Evolutionary conservation across 1,140 invertebrate species (phyloP), one percentile per base, ranked within the genome.

Genomic region (Pseudomyrmex dendroicus): DNA sequence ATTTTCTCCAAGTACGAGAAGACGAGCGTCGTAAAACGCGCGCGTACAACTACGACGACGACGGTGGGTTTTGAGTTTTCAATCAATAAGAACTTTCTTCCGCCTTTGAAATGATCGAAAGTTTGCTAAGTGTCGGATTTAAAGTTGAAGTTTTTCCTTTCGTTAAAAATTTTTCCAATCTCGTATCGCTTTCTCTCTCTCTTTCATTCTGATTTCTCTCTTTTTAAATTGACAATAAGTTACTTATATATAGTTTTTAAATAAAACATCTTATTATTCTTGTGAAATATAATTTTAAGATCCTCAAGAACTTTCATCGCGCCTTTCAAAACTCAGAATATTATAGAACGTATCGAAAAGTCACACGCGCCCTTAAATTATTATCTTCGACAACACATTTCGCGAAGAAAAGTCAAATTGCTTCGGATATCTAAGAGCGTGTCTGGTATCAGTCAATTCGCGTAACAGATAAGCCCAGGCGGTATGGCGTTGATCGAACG

Each of bases 401-500:
- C 9, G 9, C 50, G 2, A 52, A 52, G 50, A 13, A 52, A 52
- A 54, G 56, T 44, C 15, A 46, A 59, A 61, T 73, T 73, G 56
- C 17, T 59, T 20, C 56, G 72, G 48, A 64, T 15, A 73, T 35
- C 64, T 62, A 64, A 20, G 25, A 61, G 17, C 61, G 15, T 35
- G 57, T 44, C 25, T 54, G 12, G 44, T 59, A 35, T 52, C 50
- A 82, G 84, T 50, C 50, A 52, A 86, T 72, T 62, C 54, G 15
- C 20, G n/a, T 20, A 17, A 70, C 52, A 25, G 67, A 83, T 59
- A 50, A 54, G 59, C 44, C 46, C 57, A 12, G 20, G 56, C n/a
- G 1, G 2, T 46, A 20, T 72, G 10, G 5, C 7, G 22, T 76
- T 78, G 84, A 87, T 67, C 67, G 52, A 54, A 10, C 68, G 74